phyloP scores from a whole-genome alignment of 2,797 vertebrate species.

The Characodon lateralis region DNA sequence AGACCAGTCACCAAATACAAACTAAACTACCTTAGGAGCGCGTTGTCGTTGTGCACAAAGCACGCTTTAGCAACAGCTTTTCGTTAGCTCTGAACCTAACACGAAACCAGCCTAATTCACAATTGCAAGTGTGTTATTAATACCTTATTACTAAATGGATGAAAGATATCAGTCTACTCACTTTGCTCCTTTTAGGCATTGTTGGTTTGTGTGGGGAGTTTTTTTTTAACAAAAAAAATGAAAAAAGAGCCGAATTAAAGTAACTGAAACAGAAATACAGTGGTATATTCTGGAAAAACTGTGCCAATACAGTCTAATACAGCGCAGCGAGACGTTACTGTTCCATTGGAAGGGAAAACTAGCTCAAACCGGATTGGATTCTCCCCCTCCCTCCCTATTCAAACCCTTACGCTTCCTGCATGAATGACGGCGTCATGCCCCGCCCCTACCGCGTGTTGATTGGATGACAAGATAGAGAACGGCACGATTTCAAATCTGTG shows the following conservation, averaged over 20 bases:
- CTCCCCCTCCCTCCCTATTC: constrained; percentile 81
- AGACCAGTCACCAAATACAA: constrained; percentile 60
- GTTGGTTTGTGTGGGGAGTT: constrained; percentile 70
- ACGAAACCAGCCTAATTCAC: constrained; percentile 29
- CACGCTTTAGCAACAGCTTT: constrained; percentile 34
- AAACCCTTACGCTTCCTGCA: constrained; percentile 74
- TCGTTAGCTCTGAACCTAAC: constrained; percentile 21
- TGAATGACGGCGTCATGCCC: constrained; percentile 65
- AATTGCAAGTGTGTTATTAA: constrained; percentile 50
- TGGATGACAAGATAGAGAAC: constrained; percentile 67
- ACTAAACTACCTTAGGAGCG: constrained; percentile 33
- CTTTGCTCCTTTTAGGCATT: constrained; percentile 85
- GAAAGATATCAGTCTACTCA: constrained; percentile 77
- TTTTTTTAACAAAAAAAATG: constrained; percentile 25
- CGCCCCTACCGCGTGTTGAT: constrained; percentile 68
- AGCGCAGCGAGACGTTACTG: constrained; percentile 81
- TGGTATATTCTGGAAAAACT: constrained; percentile 75
- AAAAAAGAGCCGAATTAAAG: constrained; percentile 45
- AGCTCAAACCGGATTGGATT: constrained; percentile 92
- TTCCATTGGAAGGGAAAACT: constrained; percentile 87
- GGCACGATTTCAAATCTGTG: constrained; percentile 76
- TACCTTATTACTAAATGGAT: constrained; percentile 52
- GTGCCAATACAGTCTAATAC: constrained; percentile 78
- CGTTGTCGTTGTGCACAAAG: constrained; percentile 15
- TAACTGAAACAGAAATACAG: constrained; percentile 58